These are phyloP conservation scores for Psittacula echo DNA, from an alignment of 2,797 vertebrate species.

Conservation along the genomic window DNA sequence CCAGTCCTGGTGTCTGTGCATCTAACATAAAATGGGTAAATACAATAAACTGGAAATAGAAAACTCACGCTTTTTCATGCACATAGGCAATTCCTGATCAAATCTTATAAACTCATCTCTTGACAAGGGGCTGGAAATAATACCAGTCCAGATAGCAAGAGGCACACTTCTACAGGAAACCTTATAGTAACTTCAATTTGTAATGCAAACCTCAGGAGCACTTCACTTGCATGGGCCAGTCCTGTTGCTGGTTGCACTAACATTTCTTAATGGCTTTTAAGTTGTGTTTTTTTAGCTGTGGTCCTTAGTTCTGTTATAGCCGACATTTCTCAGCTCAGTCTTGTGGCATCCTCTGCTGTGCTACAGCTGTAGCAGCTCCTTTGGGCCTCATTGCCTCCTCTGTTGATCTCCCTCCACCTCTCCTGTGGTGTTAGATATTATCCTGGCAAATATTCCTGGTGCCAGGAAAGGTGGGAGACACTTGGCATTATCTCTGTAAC, in stretches of 20 bases:
- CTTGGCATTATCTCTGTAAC: not conserved
- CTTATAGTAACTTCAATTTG: not conserved
- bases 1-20: not conserved
- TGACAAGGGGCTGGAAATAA: not conserved
- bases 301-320: not conserved
- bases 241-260: not conserved
- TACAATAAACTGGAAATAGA: not conserved
- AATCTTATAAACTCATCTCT: not conserved
- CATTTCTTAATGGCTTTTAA: not conserved
- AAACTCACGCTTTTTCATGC: not conserved
- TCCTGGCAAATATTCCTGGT: not conserved
- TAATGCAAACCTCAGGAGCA: fast-evolving
- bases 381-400: not conserved
- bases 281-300: not conserved
- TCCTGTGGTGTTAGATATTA: not conserved
- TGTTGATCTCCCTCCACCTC: not conserved
- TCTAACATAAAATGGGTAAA: not conserved
- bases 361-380: not conserved
- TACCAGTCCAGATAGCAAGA: not conserved
- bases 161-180: not conserved
- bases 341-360: not conserved
- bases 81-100: not conserved
- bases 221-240: not conserved
- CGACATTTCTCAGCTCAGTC: not conserved
- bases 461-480: not conserved